Conservation (phyloP, 1,140 invertebrate species). For the Bradysia coprophila region DNA sequence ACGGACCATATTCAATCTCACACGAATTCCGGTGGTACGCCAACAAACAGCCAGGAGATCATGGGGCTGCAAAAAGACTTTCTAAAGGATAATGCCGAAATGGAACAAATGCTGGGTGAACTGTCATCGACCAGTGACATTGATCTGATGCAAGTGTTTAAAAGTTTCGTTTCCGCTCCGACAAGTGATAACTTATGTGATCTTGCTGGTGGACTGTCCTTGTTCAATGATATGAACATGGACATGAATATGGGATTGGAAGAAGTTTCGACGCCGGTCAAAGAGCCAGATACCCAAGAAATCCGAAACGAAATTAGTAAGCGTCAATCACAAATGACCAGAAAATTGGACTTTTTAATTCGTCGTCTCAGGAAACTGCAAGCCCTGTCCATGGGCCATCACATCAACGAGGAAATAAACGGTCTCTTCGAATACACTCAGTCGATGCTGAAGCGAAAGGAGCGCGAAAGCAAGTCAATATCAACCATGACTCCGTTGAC, state of each 20-base stretch:
- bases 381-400: constrained; percentile 45
- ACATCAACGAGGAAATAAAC: constrained; percentile 52
- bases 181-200: constrained; percentile 13
- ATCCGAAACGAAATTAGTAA: constrained; percentile 11
- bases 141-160: constrained; percentile 19
- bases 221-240: constrained; percentile 15
- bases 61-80: constrained; percentile 4
- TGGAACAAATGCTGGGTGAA: constrained; percentile 18
- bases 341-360: constrained; percentile 46
- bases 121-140: constrained; percentile 3
- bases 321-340: constrained; percentile 42
- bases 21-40: background rate
- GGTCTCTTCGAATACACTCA: constrained; percentile 52
- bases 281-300: constrained; percentile 8
- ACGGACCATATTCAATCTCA: background rate
- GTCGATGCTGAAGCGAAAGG: constrained; percentile 20
- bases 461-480: constrained; percentile 11
- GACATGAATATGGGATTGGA: constrained; percentile 5
- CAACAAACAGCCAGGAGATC: background rate
- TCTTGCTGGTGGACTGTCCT: constrained; percentile 8
- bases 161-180: constrained; percentile 13
- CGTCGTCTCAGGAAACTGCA: constrained; percentile 58
- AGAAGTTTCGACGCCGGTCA: constrained; percentile 9
- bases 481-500: background rate
- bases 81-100: constrained; percentile 6